A percentile compares a stretch with the other conserved stretches of the same genome.
Evolutionary conservation across 1,140 invertebrate species (phyloP).

Genomic region (Drosophila truncata): DNA sequence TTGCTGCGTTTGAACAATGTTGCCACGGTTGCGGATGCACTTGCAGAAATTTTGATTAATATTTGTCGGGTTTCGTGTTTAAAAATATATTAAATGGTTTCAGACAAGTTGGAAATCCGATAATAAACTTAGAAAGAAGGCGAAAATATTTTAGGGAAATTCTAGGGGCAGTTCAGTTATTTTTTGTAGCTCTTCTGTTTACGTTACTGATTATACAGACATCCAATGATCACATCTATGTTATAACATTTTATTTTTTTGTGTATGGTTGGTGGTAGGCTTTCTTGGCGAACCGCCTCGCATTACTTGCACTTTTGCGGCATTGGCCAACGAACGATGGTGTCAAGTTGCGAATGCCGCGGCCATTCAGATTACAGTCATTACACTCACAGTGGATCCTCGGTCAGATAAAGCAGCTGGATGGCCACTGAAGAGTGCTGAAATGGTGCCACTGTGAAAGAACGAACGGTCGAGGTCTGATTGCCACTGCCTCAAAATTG

Average conservation of each 20-base stretch:
- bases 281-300: conserved; percentile 66
- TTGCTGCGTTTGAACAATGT: conserved; percentile 11
- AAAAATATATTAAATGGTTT: neutral
- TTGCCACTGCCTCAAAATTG: conserved; percentile 66
- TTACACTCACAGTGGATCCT: conserved; percentile 42
- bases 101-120: neutral
- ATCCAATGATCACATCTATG: neutral
- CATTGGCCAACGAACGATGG: conserved; percentile 57
- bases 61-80: neutral
- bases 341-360: conserved; percentile 59
- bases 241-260: neutral
- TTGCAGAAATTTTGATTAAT: neutral
- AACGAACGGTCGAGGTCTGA: conserved; percentile 77
- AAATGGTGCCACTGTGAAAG: conserved; percentile 64
- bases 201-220: too few relatives aligned
- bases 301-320: conserved; percentile 77
- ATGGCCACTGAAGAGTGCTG: conserved; percentile 11
- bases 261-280: conserved; percentile 20
- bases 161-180: too few relatives aligned
- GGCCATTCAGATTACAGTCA: conserved; percentile 61
- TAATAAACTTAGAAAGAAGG: neutral
- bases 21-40: conserved; percentile 17
- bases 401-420: conserved; percentile 13
- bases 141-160: neutral
- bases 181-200: neutral